Evolutionary conservation across 2,113 vertebrate species (phyloP).

Genomic region (Corvus moneduloides): DNA sequence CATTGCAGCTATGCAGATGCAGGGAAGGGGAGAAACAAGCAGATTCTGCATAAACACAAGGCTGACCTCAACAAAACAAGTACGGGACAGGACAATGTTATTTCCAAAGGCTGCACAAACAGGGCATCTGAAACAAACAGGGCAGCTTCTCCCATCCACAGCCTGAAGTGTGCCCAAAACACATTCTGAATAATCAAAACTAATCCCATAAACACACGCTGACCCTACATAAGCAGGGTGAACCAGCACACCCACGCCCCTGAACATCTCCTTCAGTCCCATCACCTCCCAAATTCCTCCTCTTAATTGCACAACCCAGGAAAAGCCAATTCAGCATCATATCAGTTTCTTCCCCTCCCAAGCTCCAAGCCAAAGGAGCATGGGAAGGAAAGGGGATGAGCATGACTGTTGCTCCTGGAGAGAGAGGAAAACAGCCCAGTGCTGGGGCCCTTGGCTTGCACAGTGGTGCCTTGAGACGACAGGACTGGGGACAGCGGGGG

Average conservation of each 20-base stretch:
- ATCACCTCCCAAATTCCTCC: background rate
- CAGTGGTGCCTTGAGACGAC: background rate
- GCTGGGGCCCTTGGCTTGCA: background rate
- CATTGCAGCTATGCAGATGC: accelerated
- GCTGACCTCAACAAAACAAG: background rate
- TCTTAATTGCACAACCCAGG: background rate
- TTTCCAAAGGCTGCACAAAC: background rate
- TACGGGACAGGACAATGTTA: accelerated
- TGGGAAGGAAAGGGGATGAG: background rate
- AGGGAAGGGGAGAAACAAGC: background rate
- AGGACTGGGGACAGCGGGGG: background rate
- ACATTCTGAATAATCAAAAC: background rate
- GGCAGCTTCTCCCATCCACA: background rate
- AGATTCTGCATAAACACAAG: background rate
- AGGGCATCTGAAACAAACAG: background rate
- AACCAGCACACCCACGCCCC: background rate
- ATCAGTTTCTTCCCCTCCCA: background rate
- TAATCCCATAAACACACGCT: background rate
- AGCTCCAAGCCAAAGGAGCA: background rate
- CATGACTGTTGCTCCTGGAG: accelerated
- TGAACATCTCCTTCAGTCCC: background rate
- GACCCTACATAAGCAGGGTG: background rate
- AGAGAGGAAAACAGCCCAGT: background rate
- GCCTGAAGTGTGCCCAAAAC: background rate
- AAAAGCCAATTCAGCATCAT: background rate